Evolutionary conservation across 2,797 vertebrate species (phyloP).

Genomic region (Capromys pilorides): DNA sequence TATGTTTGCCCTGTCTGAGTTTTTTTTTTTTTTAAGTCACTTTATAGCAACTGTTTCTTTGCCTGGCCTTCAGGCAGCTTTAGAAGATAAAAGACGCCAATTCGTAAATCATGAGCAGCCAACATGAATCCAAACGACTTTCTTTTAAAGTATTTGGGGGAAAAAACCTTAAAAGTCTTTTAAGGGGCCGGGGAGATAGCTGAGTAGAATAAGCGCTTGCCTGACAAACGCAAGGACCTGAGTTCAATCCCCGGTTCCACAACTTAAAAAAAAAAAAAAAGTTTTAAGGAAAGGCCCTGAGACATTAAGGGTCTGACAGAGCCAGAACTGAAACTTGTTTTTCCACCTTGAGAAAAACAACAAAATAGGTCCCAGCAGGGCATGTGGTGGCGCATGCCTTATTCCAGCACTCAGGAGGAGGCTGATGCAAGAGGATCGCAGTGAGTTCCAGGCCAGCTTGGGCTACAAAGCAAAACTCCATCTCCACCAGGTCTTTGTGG

Average conservation of each 20-base stretch:
- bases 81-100: constrained; percentile 60
- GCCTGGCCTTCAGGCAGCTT: constrained; percentile 56
- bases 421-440: not conserved
- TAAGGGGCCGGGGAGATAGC: not conserved
- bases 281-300: constrained; percentile 17
- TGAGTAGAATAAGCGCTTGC: too few species aligned
- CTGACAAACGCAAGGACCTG: too few species aligned
- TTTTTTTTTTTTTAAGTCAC: constrained; percentile 51
- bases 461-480: not conserved
- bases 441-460: not conserved
- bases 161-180: not conserved
- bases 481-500: not conserved
- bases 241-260: too few species aligned
- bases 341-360: constrained; percentile 53
- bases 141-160: not conserved
- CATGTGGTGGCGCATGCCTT: not conserved
- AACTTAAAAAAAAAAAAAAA: too few species aligned
- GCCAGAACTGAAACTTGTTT: constrained; percentile 57
- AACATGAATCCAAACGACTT: not conserved
- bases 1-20: not conserved
- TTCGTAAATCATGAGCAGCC: not conserved
- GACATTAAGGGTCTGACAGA: not conserved
- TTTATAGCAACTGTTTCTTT: constrained; percentile 41
- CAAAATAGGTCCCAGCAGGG: constrained; percentile 9
- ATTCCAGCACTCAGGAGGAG: not conserved